Conservation (phyloP, 2,113 vertebrate species). For the Epinephelus lanceolatus region DNA sequence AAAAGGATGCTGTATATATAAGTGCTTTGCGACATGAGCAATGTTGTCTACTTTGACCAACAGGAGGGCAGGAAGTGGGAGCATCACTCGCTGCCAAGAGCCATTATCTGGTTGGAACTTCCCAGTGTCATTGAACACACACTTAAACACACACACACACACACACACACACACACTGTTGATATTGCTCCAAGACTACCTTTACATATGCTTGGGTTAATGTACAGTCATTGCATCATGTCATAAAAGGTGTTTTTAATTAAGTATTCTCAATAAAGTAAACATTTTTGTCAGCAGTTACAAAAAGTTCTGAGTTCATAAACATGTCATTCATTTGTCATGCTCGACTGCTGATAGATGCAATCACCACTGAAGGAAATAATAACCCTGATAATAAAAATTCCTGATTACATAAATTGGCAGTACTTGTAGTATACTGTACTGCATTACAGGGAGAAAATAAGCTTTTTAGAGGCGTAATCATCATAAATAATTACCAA, state of each 20-base stretch:
- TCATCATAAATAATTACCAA: slow-evolving; percentile 40
- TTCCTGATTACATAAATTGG: slow-evolving; percentile 37
- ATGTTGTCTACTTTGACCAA: not conserved
- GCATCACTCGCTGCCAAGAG: not conserved
- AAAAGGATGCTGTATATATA: too few relatives aligned
- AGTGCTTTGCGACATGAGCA: too few relatives aligned
- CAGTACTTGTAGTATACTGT: slow-evolving; percentile 43
- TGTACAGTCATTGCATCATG: not conserved
- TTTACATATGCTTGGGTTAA: too few relatives aligned
- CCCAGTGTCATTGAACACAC: too few relatives aligned
- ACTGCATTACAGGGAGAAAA: slow-evolving; percentile 30
- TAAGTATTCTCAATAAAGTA: not conserved
- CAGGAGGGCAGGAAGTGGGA: not conserved
- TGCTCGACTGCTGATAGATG: slow-evolving; percentile 27
- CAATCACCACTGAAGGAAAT: slow-evolving; percentile 47
- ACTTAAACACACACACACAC: too few relatives aligned
- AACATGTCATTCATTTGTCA: slow-evolving; percentile 31
- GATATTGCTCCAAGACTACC: not conserved
- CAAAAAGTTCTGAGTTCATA: slow-evolving; percentile 7
- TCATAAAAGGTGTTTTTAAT: not conserved
- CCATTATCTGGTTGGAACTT: not conserved
- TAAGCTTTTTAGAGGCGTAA: slow-evolving; percentile 26
- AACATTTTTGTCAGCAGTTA: slow-evolving; percentile 7
- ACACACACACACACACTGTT: not conserved
- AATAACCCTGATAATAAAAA: slow-evolving; percentile 45